phyloP scores from a whole-genome alignment of 2,797 vertebrate species.

The Harpagifer antarcticus region DNA sequence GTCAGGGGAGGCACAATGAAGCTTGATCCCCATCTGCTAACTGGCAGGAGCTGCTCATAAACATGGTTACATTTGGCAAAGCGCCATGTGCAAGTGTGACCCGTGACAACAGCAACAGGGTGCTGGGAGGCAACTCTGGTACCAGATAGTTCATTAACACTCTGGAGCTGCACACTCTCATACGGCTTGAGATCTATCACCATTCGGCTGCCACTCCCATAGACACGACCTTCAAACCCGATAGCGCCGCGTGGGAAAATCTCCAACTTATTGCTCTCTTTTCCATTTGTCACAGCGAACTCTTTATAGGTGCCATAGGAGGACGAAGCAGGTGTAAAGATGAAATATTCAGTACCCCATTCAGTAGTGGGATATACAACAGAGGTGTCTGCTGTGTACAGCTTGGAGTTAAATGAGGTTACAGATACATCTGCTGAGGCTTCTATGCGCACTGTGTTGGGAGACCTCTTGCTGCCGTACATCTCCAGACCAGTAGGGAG shows the following conservation, averaged over 20 bases:
- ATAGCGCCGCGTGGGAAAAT: conserved; percentile 61
- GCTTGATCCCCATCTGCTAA: conserved; percentile 80
- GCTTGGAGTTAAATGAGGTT: conserved; percentile 77
- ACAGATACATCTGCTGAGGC: conserved; percentile 78
- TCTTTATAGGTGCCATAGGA: conserved; percentile 64
- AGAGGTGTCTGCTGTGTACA: conserved; percentile 75
- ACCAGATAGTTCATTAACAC: conserved; percentile 71
- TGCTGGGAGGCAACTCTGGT: conserved; percentile 73
- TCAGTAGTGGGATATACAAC: conserved; percentile 74
- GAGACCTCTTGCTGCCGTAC: conserved; percentile 41
- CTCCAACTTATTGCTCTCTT: conserved; percentile 66
- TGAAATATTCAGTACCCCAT: conserved; percentile 84
- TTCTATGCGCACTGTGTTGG: conserved; percentile 69
- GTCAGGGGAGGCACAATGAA: conserved; percentile 80
- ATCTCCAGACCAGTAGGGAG: conserved; percentile 77
- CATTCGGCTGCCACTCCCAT: conserved; percentile 46
- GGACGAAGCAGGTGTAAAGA: conserved; percentile 74
- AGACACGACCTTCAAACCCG: conserved; percentile 55
- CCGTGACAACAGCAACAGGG: conserved; percentile 81
- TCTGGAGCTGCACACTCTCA: conserved; percentile 83
- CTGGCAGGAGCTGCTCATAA: conserved; percentile 85
- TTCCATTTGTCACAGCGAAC: conserved; percentile 84
- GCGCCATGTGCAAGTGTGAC: conserved; percentile 82
- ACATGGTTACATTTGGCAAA: conserved; percentile 84
- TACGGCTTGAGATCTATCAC: conserved; percentile 75